These are phyloP conservation scores for Vidua macroura DNA, from an alignment of 2,113 vertebrate genomes.

Conservation along the genomic window DNA sequence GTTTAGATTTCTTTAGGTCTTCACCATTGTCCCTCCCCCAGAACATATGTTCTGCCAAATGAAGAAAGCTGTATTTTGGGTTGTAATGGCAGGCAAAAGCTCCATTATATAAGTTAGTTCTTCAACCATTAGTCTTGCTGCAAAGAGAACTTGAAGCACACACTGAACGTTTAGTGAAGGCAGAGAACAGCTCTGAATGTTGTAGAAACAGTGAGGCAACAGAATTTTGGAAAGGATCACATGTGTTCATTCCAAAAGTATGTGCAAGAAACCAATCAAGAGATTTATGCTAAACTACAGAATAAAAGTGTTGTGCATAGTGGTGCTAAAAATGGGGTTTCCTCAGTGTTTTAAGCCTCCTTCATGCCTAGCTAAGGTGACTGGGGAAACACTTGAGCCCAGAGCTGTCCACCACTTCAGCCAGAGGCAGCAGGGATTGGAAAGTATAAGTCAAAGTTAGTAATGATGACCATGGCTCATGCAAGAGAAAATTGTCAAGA, in stretches of 20 bases:
- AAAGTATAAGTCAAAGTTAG: not conserved
- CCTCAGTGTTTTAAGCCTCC: not conserved
- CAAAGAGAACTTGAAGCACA: not conserved
- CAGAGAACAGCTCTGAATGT: not conserved
- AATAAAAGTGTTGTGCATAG: not conserved
- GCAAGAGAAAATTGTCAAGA: not conserved
- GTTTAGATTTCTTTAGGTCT: not conserved
- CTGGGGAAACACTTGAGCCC: not conserved
- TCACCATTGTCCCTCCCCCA: not conserved
- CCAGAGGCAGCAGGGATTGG: not conserved
- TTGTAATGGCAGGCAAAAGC: not conserved
- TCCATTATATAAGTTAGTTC: not conserved
- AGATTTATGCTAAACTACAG: not conserved
- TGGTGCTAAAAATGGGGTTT: not conserved
- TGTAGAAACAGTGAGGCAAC: not conserved
- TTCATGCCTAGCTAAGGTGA: not conserved
- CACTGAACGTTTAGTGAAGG: not conserved
- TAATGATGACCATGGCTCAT: not conserved
- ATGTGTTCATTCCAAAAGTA: not conserved
- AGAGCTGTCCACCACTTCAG: not conserved
- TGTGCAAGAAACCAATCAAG: not conserved
- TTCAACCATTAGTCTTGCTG: not conserved
- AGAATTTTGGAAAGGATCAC: constrained; percentile 7
- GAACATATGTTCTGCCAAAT: not conserved
- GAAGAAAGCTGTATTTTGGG: not conserved